Base-by-base conservation (phyloP, 2,113 vertebrate species). In the Balaeniceps rex region DNA sequence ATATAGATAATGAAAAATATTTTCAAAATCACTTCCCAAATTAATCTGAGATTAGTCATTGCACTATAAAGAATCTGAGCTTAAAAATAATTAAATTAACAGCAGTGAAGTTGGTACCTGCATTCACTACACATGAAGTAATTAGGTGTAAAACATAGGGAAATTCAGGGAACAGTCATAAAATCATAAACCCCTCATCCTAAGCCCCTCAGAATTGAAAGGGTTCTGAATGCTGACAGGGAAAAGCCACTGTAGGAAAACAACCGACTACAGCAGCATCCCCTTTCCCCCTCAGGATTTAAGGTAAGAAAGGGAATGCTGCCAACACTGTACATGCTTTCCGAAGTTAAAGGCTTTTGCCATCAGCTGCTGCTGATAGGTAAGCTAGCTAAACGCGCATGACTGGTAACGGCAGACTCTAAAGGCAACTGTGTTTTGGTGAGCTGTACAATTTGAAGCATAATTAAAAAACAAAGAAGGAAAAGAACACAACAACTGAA, bases 291-390 rank as follows among this genome's bases (percentile, higher is more conserved):
- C 44, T 46, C 44, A 40, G 74, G 49, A 94, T 85, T 93, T 66
- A 54, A 89, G 81, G 81, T 71, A 79, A 94, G 74, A 65, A 87
- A 58, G 66, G 58, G 28, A 94, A 91, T 7, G 26, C 38, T 97
- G 87, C 92, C 87, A 95, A 83, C 69, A 31, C 72, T 24, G 25
- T 22, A 76, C 14, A 14, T 14, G 76, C 21, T 93, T 93, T 75
- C 66, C 33, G 33, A 85, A 77, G 52, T 42, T 12, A 51, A 90
- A 90, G 80, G 83, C 49, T 94, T 91, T n/a, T 82, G 83, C 83
- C 93, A 89, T 64, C 88, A 94, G 81, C 83, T 85, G 25, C 61
- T 89, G 83, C 92, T 87, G 83, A 84, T n/a, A 76, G 70, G 82
- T 63, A 64, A 34, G 51, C 1, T 9, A 82, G 77, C 55, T 40